A percentile compares a stretch with the other conserved stretches of the same genome.
Conservation (phyloP, 2,797 vertebrate species). For the Sebastiscus albofasciatus region DNA sequence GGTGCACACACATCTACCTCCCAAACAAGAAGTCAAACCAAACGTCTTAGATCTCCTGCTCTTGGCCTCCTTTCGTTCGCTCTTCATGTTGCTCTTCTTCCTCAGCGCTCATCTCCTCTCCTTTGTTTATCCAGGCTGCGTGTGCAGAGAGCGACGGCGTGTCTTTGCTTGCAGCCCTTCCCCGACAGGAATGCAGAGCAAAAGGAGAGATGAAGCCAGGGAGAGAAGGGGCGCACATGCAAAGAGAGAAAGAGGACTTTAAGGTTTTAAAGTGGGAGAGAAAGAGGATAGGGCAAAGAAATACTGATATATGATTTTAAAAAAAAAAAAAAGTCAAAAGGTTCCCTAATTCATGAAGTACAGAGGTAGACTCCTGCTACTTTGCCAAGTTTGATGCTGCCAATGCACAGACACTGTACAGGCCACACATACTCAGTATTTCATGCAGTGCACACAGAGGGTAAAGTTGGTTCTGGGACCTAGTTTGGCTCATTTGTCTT, state of each 20-base stretch:
- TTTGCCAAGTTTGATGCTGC: background rate
- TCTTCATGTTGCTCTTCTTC: constrained; percentile 12
- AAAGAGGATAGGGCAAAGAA: background rate
- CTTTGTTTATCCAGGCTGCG: constrained; percentile 58
- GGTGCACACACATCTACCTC: background rate
- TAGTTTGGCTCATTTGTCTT: background rate
- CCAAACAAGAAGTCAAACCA: constrained; percentile 18
- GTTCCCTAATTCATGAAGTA: background rate
- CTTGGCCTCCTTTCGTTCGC: constrained; percentile 18
- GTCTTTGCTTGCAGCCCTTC: constrained; percentile 76
- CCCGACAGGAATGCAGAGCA: constrained; percentile 73
- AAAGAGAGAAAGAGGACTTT: background rate
- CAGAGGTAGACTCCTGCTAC: background rate
- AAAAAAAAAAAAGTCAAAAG: background rate
- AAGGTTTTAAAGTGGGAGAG: constrained; percentile 9
- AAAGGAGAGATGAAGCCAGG: constrained; percentile 40
- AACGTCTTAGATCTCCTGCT: background rate
- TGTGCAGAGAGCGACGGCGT: constrained; percentile 54
- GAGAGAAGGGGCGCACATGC: constrained; percentile 9
- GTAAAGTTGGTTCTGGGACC: background rate
- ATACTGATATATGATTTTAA: background rate
- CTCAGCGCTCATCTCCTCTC: background rate
- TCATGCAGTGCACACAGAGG: background rate
- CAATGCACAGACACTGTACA: background rate
- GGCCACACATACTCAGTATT: background rate